A percentile compares a stretch with the other conserved stretches of the same genome.
Conservation (phyloP, 2,797 vertebrate genomes). For the Erithacus rubecula region DNA sequence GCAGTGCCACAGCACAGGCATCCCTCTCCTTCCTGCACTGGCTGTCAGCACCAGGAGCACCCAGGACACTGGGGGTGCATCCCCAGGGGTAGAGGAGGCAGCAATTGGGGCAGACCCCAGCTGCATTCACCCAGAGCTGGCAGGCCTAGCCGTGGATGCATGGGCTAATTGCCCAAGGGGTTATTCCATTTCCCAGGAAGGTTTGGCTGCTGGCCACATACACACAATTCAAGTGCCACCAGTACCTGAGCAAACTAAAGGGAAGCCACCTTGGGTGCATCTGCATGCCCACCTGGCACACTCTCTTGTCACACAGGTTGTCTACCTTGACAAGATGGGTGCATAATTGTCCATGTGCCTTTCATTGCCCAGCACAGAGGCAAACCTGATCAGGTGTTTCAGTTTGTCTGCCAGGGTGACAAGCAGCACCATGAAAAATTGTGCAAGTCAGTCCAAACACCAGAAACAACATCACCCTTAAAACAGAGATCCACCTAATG, state of each 20-base stretch:
- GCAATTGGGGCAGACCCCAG: background rate
- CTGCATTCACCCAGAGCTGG: background rate
- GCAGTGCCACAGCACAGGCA: accelerated
- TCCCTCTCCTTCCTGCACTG: background rate
- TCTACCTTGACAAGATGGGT: background rate
- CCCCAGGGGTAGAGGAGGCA: accelerated
- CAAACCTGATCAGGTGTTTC: background rate
- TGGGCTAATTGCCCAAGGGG: background rate
- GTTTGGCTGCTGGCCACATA: background rate
- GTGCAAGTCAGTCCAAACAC: background rate
- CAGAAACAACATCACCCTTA: background rate
- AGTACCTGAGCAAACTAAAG: background rate
- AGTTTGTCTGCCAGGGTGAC: background rate
- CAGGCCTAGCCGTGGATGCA: background rate
- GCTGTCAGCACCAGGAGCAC: background rate
- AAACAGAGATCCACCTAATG: background rate
- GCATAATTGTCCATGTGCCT: background rate
- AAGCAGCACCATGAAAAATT: background rate
- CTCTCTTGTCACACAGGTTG: background rate
- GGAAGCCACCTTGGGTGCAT: background rate
- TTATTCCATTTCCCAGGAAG: background rate
- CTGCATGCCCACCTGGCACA: background rate
- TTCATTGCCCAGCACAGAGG: background rate
- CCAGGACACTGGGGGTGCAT: accelerated
- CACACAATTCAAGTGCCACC: background rate